Base-by-base conservation (phyloP, 2,113 vertebrate genomes). In the Stomatorhinus ivindoensis region DNA sequence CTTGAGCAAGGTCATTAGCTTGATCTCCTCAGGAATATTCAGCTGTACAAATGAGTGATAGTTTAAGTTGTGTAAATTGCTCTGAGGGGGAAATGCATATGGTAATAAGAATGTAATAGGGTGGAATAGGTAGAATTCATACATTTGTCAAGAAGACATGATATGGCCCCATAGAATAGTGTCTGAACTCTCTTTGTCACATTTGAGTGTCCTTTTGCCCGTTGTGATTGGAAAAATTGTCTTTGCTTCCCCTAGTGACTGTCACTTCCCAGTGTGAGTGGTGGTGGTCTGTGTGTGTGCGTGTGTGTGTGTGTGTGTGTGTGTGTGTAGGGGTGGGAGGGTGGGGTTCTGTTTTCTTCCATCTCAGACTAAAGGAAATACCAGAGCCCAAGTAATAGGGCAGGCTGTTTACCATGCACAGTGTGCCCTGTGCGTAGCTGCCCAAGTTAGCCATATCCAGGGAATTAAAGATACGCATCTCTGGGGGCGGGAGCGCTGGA, bases 391-490 rank as follows among this genome's bases (percentile, higher is more conserved):
- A 80, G 73, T 17, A 80, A 88, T 46, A 91, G 92, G 90, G 90
- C 51, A 90, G 90, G 86, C 82, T 19, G 19, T 84, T 84, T 84
- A 46, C 42, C 42, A 46, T 17, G 5, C 21, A 2, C 82, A 24
- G 5, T 2, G 21, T 84, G 19, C 39, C 82, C 42, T 84, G 21
- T 47, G 39, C 82, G n/a, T 47, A 47, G 82, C 82, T 84, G 39
- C 8, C 10, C 83, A 87, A 53, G 35, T 53, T 53, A 90, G 88
- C 90, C 89, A 89, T 86, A 90, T 69, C 90, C 90, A 90, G 91
- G 91, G 89, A 90, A 89, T 90, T 55, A 76, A 76, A 89, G 89
- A 92, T 92, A 92, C 85, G 21, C 88, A 92, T 92, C 92, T 91
- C 24, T 90, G 87, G 90, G 87, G 88, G 50, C 7, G 44, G 19